Evolutionary conservation across 1,140 invertebrate genomes (phyloP), one percentile per base, ranked within the genome.

Genomic region (Drepana arcuata): DNA sequence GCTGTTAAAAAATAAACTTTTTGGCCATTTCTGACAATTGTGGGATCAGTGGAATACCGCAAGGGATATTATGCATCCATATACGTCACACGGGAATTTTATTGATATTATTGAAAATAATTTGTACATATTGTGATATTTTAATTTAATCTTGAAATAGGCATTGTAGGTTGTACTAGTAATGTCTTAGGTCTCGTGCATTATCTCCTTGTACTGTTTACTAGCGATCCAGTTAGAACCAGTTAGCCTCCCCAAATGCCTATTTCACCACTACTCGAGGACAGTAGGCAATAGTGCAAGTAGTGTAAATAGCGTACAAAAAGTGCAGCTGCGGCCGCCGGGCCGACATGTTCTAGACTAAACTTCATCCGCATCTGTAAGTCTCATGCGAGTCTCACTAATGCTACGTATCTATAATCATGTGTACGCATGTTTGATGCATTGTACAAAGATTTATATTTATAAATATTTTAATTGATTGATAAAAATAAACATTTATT

Each of bases 101-200:
- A 62, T 71, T 51, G 50, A 62, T 68, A 72, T 50, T 63, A 59
- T 37, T 61, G 61, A 66, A 46, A 47, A 52, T 75, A 73, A 72
- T 75, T 55, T 81, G 73, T 81, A 80, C 71, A 80, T 80, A 80
- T 72, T 75, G 75, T 80, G 75, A 80, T 80, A 80, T 80, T 78
- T 80, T 75, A 80, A 75, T 75, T 73, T 69, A 70, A 75, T 65
- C 54, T 51, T 69, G 55, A 48, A 65, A 57, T 73, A 77, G 54
- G 59, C 55, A 55, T 61, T 43, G 52, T 68, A 70, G 67, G 59
- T 63, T 68, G 70, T 60, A 63, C 61, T 69, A 75, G 59, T 69
- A 41, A 57, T 58, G 56, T 49, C n/a, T n/a, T n/a, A n/a, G n/a
- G n/a, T n/a, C n/a, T n/a, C n/a, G n/a, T n/a, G n/a, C n/a, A n/a